Evolutionary conservation across 2,888 invertebrate genomes (phyloP), one percentile per base, ranked within the genome.

Genomic region (Erebia aethiops): DNA sequence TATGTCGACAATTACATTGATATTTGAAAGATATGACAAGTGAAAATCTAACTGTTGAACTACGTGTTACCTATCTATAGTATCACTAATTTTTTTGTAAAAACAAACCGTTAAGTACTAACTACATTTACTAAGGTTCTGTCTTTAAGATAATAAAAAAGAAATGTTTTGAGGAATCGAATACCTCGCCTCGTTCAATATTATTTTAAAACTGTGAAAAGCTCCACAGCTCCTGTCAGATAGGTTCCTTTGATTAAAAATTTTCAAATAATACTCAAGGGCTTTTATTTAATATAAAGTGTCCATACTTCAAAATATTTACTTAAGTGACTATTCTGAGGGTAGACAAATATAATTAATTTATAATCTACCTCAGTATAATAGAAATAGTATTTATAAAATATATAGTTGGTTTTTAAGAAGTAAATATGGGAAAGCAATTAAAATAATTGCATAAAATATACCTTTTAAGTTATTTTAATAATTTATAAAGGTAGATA

Each of bases 1-100:
- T 93, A 92, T 92, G 91, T 91, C 79, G 87, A 90, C 84, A 89
- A 87, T 87, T 88, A 89, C 85, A 89, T 81, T 89, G 88, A 91
- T 92, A 92, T 89, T 88, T 84, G 76, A 87, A 88, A 89, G 87
- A 90, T 91, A 91, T 90, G 88, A 84, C 79, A 76, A 81, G 82
- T 83, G 82, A 82, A 84, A 79, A 80, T 74, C 73, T 73, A 74
- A 73, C 65, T 69, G 67, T 73, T 60, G 71, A 71, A 67, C 74
- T 74, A 74, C 73, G 74, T 71, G 74, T 74, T 61, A 69, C 72
- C 71, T 74, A 74, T 72, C 69, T 74, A 74, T 64, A 74, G 74
- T 74, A 72, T 62, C 69, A 72, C 72, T 72, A 72, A 69, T 62
- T 57, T 62, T 26, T 69, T 63, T 70, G 70, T 58, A 69, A 72